Evolutionary conservation across 2,888 invertebrate species (phyloP).

Genomic region (Panorpa germanica): DNA sequence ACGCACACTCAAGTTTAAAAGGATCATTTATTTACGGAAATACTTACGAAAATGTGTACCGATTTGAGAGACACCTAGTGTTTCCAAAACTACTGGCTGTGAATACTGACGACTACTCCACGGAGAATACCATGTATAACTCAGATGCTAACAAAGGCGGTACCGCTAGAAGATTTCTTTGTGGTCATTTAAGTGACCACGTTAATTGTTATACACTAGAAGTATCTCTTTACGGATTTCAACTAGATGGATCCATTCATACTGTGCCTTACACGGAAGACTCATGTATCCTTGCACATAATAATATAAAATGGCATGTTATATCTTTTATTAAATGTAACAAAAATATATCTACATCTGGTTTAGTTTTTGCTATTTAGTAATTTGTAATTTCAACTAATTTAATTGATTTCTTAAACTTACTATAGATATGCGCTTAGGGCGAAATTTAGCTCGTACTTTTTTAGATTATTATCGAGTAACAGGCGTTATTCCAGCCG

Average conservation of each 20-base stretch:
- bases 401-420: constrained; percentile 7
- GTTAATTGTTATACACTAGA: constrained; percentile 80
- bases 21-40: constrained; percentile 94
- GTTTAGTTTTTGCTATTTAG: too few relatives aligned
- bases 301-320: too few relatives aligned
- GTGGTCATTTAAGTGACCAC: constrained; percentile 51
- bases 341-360: too few relatives aligned
- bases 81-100: constrained; percentile 81
- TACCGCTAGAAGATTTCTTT: constrained; percentile 68
- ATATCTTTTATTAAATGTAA: too few relatives aligned
- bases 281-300: constrained; percentile 92
- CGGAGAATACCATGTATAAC: constrained; percentile 81
- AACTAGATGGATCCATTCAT: constrained; percentile 44
- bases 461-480: constrained; percentile 66
- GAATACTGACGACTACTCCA: constrained; percentile 75
- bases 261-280: constrained; percentile 83
- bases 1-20: constrained; percentile 79
- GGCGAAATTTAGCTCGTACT: constrained; percentile 55
- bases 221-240: constrained; percentile 82
- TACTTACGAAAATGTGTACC: constrained; percentile 73
- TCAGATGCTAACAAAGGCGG: constrained; percentile 72
- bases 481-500: constrained; percentile 42
- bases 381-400: too few relatives aligned
- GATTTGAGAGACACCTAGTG: constrained; percentile 86
- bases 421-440: constrained; percentile 49